Base-by-base conservation (phyloP, 2,113 vertebrate genomes). In the Gyps fulvus region DNA sequence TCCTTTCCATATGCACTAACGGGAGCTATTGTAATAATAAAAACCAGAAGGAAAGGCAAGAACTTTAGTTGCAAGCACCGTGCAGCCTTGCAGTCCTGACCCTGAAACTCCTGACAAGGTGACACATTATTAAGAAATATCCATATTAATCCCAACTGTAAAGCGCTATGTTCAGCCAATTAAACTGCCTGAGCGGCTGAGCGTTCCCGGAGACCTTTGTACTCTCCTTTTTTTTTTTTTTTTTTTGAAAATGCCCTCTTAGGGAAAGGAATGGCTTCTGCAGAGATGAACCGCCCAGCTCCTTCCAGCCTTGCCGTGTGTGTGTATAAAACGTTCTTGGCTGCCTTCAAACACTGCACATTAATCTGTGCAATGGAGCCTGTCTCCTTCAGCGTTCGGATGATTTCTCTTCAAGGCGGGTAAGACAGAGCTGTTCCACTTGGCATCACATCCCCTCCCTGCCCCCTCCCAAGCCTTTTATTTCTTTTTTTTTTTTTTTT, bases 381-480 rank as follows among this genome's bases (percentile, higher is more conserved):
- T 81, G 74, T 92, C 91, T 96, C 58, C 72, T 93, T 96, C 94
- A 87, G 95, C 21, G 8, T 87, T 84, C 31, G 65, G 92, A 88
- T 62, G 72, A 96, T 95, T 95, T 89, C 92, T 95, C 87, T 94
- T 85, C 10, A 2, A 77, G 77, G 79, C 23, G 36, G 65, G 70
- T 89, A 83, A 87, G 87, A 95, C 18, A 90, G 95, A 95, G 89
- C 84, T 47, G 67, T 95, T 97, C 91, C 17, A 32, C 90, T 93
- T 95, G 45, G 49, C 92, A 87, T 92, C 80, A 82, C 90, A 95
- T 58, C 59, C 58, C 58, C 91, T 93, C 58, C 45, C 82, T 87
- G 70, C 74, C 61, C 84, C 87, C 54, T 57, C 77, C 91, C 38
- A n/a, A 83, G 67, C 14, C 43, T 62, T 47, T 63, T 66, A 4